Percentiles rank a stretch among this genome's conserved stretches.
Evolutionary conservation across 2,113 vertebrate species (phyloP).

Genomic region (Xiphias gladius): DNA sequence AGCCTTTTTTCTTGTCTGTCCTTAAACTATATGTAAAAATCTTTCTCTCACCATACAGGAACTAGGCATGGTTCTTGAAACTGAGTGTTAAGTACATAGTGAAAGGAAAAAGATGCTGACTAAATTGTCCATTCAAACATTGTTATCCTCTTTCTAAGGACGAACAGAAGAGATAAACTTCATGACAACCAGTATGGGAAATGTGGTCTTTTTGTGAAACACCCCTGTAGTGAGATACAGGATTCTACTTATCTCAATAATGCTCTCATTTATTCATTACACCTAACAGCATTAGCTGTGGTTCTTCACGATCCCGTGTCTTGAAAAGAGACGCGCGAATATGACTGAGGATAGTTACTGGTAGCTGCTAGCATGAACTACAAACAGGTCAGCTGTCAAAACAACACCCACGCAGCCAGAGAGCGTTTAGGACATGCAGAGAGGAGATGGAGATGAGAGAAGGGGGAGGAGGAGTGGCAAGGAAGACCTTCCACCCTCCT

Average conservation of each 20-base stretch:
- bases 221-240: neutral
- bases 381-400: conserved; percentile 68
- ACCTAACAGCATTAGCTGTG: neutral
- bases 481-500: conserved; percentile 29
- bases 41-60: neutral
- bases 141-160: conserved; percentile 1
- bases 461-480: conserved; percentile 36
- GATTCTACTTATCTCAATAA: neutral
- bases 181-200: neutral
- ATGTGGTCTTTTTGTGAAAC: neutral
- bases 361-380: conserved; percentile 25
- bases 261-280: neutral
- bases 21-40: too few relatives aligned
- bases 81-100: neutral
- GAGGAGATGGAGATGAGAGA: conserved; percentile 14
- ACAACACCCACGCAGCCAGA: conserved; percentile 46
- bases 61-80: too few relatives aligned
- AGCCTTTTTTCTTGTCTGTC: too few relatives aligned
- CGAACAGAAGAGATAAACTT: neutral
- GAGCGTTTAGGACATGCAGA: conserved; percentile 12
- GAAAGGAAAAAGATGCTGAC: conserved; percentile 1
- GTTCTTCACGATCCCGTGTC: neutral
- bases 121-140: conserved; percentile 3
- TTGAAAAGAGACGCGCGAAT: too few relatives aligned
- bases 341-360: neutral